A percentile compares a stretch with the other conserved stretches of the same genome.
Evolutionary conservation across 2,797 vertebrate species (phyloP).

Genomic region (Coregonus sp.): DNA sequence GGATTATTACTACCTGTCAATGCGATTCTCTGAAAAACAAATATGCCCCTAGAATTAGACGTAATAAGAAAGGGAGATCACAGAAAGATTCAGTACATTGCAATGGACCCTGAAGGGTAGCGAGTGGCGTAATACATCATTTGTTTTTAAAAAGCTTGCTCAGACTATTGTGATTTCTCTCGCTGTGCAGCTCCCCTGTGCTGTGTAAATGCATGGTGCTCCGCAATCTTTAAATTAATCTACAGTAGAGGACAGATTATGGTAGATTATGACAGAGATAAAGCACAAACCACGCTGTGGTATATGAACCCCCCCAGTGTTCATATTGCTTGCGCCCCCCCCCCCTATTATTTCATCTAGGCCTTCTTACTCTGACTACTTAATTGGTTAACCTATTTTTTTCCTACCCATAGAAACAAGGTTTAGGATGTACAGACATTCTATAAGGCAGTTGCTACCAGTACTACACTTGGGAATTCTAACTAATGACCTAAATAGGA

Average conservation of each 20-base stretch:
- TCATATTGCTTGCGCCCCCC: slow-evolving; percentile 51
- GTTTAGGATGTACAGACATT: background rate
- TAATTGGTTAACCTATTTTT: slow-evolving; percentile 15
- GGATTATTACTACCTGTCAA: slow-evolving; percentile 62
- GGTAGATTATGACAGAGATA: slow-evolving; percentile 65
- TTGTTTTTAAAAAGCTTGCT: slow-evolving; percentile 23
- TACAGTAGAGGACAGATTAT: slow-evolving; percentile 65
- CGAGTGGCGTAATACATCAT: background rate
- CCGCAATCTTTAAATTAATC: slow-evolving; percentile 77
- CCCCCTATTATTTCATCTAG: slow-evolving; percentile 31
- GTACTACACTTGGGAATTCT: slow-evolving; percentile 1
- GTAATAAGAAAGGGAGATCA: slow-evolving; percentile 33
- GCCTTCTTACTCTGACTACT: slow-evolving; percentile 22
- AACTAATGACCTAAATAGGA: background rate
- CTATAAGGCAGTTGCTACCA: background rate
- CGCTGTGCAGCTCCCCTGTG: slow-evolving; percentile 28
- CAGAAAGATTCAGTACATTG: slow-evolving; percentile 11
- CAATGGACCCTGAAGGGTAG: slow-evolving; percentile 18
- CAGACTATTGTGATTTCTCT: slow-evolving; percentile 40
- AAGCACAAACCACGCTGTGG: slow-evolving; percentile 50
- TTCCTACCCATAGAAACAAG: background rate
- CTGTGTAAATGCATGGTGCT: slow-evolving; percentile 49
- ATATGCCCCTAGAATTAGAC: slow-evolving; percentile 42
- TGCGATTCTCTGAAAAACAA: slow-evolving; percentile 57
- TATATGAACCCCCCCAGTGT: slow-evolving; percentile 14